A percentile compares a stretch with the other conserved stretches of the same genome.
phyloP scores from a whole-genome alignment of 2,888 invertebrate genomes.

The Melinaea marsaeus region DNA sequence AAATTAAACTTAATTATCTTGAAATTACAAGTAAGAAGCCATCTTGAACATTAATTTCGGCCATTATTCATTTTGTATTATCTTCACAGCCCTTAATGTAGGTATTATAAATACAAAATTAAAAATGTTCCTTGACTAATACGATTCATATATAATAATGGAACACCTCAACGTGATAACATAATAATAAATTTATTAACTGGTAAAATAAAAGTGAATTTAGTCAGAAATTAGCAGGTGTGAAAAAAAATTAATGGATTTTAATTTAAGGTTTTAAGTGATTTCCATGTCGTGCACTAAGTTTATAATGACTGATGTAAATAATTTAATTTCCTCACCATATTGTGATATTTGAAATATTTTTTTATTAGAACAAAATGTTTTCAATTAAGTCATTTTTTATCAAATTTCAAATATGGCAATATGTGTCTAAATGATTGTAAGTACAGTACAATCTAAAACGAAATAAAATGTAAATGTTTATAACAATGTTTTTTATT shows the following conservation, averaged over 20 bases:
- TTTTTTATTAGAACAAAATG: constrained; percentile 19
- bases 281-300: constrained; percentile 30
- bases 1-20: constrained; percentile 1
- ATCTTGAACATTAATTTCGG: background rate
- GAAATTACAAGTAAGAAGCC: background rate
- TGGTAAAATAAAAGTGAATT: constrained; percentile 4
- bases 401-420: constrained; percentile 33
- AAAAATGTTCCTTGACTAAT: too few species aligned
- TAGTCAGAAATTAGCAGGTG: constrained; percentile 16
- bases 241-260: constrained; percentile 20
- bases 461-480: constrained; percentile 68
- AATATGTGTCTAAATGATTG: constrained; percentile 36
- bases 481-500: constrained; percentile 55
- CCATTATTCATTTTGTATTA: background rate
- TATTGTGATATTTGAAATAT: constrained; percentile 43
- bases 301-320: constrained; percentile 45
- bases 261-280: constrained; percentile 25
- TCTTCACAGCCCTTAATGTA: too few species aligned
- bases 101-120: too few species aligned
- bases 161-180: too few species aligned
- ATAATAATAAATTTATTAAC: background rate
- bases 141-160: too few species aligned
- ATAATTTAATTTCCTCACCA: constrained; percentile 36
- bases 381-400: constrained; percentile 10
- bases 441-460: constrained; percentile 38